phyloP scores from a whole-genome alignment of 2,113 vertebrate genomes.

The Emydocephalus ijimae region DNA sequence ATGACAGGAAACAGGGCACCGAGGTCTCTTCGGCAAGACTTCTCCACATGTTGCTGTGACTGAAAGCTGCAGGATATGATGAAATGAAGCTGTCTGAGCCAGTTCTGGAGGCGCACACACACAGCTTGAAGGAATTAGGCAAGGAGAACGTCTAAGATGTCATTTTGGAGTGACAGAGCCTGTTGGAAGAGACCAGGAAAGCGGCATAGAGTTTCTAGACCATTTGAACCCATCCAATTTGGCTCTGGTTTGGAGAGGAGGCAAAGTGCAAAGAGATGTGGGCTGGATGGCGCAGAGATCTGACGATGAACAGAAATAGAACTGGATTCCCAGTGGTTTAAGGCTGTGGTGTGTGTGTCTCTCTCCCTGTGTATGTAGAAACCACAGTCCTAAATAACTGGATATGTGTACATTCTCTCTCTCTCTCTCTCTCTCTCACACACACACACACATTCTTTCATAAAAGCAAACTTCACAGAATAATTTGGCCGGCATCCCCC shows the following conservation, averaged over 20 bases:
- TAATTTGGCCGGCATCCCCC: not conserved
- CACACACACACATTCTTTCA: slow-evolving; percentile 3
- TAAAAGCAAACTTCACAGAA: not conserved
- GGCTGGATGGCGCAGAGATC: not conserved
- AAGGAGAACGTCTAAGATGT: not conserved
- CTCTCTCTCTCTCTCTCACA: not conserved
- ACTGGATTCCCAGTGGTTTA: not conserved
- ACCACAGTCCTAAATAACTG: not conserved
- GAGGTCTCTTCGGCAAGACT: too few relatives aligned
- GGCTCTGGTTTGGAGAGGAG: slow-evolving; percentile 50
- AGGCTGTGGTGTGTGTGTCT: slow-evolving; percentile 1
- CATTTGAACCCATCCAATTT: slow-evolving; percentile 24
- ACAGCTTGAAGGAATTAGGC: not conserved
- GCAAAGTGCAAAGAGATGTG: not conserved
- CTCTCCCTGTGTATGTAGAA: not conserved
- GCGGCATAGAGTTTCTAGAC: not conserved
- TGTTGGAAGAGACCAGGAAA: not conserved
- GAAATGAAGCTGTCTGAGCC: not conserved
- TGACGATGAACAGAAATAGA: not conserved
- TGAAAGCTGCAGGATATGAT: too few relatives aligned
- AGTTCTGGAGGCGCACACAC: not conserved
- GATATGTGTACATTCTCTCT: not conserved
- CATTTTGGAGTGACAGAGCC: not conserved
- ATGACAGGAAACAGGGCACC: not conserved
- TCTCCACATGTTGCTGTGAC: not conserved